phyloP scores from a whole-genome alignment of 2,113 vertebrate genomes.

The Petaurus breviceps region DNA sequence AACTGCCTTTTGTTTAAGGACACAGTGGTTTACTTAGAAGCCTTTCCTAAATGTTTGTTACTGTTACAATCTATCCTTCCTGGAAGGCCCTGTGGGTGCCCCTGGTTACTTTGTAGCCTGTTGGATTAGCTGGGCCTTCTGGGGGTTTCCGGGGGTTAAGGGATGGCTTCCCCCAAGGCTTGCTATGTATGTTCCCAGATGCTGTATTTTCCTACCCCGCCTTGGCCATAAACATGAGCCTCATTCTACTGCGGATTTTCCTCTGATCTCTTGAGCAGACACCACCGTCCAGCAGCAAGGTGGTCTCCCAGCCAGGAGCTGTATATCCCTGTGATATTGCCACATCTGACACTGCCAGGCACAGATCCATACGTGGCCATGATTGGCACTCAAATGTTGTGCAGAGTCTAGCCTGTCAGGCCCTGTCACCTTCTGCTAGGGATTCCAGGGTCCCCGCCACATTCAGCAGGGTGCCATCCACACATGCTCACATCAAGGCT shows the following conservation, averaged over 20 bases:
- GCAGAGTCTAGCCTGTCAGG: background rate
- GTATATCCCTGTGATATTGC: background rate
- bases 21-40: background rate
- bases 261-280: background rate
- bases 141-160: background rate
- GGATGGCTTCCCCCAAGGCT: background rate
- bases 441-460: background rate
- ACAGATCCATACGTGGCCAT: no score
- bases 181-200: background rate
- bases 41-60: background rate
- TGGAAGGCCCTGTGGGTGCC: background rate
- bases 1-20: no score
- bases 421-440: background rate
- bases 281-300: background rate
- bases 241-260: background rate
- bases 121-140: background rate
- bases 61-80: no score
- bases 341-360: no score
- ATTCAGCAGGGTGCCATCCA: no score
- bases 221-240: background rate
- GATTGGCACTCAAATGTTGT: background rate
- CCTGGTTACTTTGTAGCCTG: background rate
- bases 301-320: no score
- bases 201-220: background rate
- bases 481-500: no score